Conservation (phyloP, 2,888 invertebrate genomes). For the Caenorhabditis doughertyi region DNA sequence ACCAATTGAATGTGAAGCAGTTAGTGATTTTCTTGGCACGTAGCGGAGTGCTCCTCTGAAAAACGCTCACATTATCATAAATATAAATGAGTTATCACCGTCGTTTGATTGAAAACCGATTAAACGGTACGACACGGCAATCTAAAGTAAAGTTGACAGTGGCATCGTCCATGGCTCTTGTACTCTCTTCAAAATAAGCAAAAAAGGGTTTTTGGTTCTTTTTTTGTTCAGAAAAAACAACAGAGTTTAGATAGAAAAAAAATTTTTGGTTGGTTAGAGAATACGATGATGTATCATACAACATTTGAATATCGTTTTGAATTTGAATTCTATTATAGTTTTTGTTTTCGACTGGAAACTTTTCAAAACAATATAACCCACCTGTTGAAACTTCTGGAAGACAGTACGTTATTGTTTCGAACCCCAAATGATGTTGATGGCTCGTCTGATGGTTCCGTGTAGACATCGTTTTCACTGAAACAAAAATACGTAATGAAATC, state of each 20-base stretch:
- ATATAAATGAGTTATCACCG: constrained; percentile 45
- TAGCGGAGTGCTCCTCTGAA: constrained; percentile 64
- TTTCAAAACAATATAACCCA: not conserved
- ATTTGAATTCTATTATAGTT: not conserved
- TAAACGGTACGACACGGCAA: constrained; percentile 54
- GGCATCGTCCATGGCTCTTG: constrained; percentile 40
- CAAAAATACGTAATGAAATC: constrained; percentile 23
- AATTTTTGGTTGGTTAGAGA: not conserved
- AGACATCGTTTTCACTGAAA: constrained; percentile 63
- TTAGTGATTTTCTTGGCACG: constrained; percentile 69
- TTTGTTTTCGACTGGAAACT: not conserved
- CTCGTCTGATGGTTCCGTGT: constrained; percentile 55
- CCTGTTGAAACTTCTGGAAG: constrained; percentile 67
- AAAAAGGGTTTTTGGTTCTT: not conserved
- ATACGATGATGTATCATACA: not conserved
- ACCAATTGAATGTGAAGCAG: constrained; percentile 76
- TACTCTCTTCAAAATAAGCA: constrained; percentile 35
- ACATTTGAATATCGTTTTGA: constrained; percentile 1
- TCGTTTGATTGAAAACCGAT: constrained; percentile 60
- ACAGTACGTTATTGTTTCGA: constrained; percentile 62
- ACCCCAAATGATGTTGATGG: constrained; percentile 61
- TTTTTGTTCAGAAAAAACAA: constrained; percentile 1
- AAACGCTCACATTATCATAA: constrained; percentile 41
- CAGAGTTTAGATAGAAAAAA: not conserved
- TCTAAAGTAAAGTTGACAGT: constrained; percentile 49